Evolutionary conservation across 2,113 vertebrate genomes (phyloP), one percentile per base, ranked within the genome.

Genomic region (Galemys pyrenaicus): DNA sequence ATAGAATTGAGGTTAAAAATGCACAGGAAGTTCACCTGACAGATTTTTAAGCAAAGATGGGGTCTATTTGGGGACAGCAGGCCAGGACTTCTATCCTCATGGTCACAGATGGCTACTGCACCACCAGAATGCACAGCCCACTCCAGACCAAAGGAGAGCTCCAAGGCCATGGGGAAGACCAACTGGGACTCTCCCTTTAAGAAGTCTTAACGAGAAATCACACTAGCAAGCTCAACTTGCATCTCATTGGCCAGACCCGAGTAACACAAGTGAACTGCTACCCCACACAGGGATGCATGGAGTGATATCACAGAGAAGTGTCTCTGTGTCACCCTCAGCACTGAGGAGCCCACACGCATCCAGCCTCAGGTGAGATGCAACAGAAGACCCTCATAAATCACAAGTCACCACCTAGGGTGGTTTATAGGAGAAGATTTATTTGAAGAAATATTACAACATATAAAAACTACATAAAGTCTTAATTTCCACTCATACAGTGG

Each of bases 401-500:
- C 8, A 15, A 88, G 15, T 46, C 71, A 79, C 9, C 15, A 89
- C 70, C 83, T 83, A 37, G 20, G 4, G 87, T 96, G 97, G 96
- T 97, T 98, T 98, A 98, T 96, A 98, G 97, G 97, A 97, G 98
- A 98, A 97, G 98, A 98, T 99, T 99, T 99, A 99, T 99, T 99
- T 99, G 98, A 99, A 98, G 98, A 98, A 99, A 99, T 99, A 99
- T 99, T 99, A 99, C 99, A 99, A 99, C 98, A 99, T 99, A 99
- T 99, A 99, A 99, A 98, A 99, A 99, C 99, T 99, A 99, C 99
- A 99, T 99, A 99, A 98, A 99, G 98, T 97, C 97, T 98, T 98
- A 98, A 98, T 97, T 98, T 95, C 98, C 98, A 98, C 98, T 96
- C 92, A 98, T 56, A 97, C 97, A 98, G 98, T 98, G 98, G 98